Percentiles rank a stretch among this genome's conserved stretches.
Evolutionary conservation across 2,113 vertebrate genomes (phyloP).

Genomic region (Phodopus roborovskii): DNA sequence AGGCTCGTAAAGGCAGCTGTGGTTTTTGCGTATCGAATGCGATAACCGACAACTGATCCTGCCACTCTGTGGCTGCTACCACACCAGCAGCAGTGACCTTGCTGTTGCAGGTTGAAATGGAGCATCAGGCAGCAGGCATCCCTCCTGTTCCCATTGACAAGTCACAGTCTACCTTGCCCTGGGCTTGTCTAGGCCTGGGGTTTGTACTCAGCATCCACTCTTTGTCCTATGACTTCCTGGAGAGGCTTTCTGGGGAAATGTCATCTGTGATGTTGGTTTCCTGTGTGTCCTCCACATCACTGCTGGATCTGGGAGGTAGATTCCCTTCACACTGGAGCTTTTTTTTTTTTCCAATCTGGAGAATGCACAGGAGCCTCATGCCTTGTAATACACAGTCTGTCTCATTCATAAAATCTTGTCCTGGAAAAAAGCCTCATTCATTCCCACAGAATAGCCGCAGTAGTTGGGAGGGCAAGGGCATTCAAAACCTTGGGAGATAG

Average conservation of each 20-base stretch:
- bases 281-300: not conserved
- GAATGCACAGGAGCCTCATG: slow-evolving; percentile 40
- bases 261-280: not conserved
- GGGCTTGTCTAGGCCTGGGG: not conserved
- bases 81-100: not conserved
- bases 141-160: rapidly evolving
- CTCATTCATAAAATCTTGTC: slow-evolving; percentile 78
- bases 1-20: not conserved
- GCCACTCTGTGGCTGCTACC: rapidly evolving
- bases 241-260: slow-evolving; percentile 51
- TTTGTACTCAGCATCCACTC: not conserved
- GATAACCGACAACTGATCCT: rapidly evolving
- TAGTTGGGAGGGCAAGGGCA: slow-evolving; percentile 62
- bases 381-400: slow-evolving; percentile 64
- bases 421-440: slow-evolving; percentile 74
- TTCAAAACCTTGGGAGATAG: slow-evolving; percentile 72
- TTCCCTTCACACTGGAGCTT: slow-evolving; percentile 30
- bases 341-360: slow-evolving; percentile 24
- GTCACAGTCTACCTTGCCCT: not conserved
- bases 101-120: not conserved
- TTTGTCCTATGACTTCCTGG: not conserved
- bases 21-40: not conserved
- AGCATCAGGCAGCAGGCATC: too few species aligned
- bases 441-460: slow-evolving; percentile 68
- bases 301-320: not conserved